Conservation (phyloP, 2,888 invertebrate genomes). For the Epirrhoe alternata region DNA sequence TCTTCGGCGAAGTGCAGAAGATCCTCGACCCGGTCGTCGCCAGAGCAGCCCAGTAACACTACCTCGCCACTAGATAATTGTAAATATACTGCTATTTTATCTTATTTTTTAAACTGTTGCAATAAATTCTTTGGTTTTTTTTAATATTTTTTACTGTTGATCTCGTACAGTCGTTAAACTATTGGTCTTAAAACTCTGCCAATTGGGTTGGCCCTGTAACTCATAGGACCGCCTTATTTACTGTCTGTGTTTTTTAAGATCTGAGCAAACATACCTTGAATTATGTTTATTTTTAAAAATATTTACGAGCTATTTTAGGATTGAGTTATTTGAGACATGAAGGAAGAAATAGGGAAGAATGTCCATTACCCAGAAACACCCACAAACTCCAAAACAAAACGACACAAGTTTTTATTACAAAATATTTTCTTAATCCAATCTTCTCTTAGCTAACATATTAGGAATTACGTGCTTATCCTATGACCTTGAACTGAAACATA, state of each 20-base stretch:
- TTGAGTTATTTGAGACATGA: too few relatives aligned
- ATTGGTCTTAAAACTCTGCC: too few relatives aligned
- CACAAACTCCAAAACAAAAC: not conserved
- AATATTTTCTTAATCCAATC: conserved; percentile 12
- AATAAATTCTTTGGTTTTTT: conserved; percentile 38
- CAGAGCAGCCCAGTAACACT: conserved; percentile 29
- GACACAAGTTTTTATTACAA: conserved; percentile 9
- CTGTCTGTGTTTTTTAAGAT: too few relatives aligned
- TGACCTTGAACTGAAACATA: conserved; percentile 11
- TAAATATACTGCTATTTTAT: conserved; percentile 31
- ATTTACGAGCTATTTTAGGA: too few relatives aligned
- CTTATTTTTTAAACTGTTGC: conserved; percentile 30
- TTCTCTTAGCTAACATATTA: conserved; percentile 17
- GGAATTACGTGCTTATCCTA: conserved; percentile 13
- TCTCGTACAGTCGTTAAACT: too few relatives aligned
- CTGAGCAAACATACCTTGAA: too few relatives aligned
- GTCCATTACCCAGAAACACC: not conserved
- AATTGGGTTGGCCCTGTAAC: too few relatives aligned
- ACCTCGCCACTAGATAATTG: conserved; percentile 32
- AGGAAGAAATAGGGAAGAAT: too few relatives aligned
- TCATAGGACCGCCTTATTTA: too few relatives aligned
- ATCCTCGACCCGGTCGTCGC: conserved; percentile 84
- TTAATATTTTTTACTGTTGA: not conserved
- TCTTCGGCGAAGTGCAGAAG: conserved; percentile 89
- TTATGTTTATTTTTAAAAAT: too few relatives aligned